Evolutionary conservation across 2,113 vertebrate genomes (phyloP).

Genomic region (Tachycineta bicolor): DNA sequence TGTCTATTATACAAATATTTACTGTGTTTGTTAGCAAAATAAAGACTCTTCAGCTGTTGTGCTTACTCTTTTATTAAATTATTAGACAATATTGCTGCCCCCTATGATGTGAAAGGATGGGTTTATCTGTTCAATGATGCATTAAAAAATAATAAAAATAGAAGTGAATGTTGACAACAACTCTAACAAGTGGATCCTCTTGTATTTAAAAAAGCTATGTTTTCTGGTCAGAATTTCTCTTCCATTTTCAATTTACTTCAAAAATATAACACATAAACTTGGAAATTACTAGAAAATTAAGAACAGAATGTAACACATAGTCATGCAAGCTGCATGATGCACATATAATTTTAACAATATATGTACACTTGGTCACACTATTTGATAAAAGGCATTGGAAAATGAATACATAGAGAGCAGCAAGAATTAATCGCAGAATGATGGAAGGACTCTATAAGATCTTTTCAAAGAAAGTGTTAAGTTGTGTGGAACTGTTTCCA

Average conservation of each 20-base stretch:
- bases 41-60: neutral
- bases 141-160: neutral
- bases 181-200: neutral
- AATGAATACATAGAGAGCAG: neutral
- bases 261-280: neutral
- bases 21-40: neutral
- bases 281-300: neutral
- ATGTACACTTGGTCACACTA: neutral
- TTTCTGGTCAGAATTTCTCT: neutral
- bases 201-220: neutral
- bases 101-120: neutral
- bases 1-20: neutral
- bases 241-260: neutral
- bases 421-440: neutral
- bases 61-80: neutral
- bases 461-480: neutral
- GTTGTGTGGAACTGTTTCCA: neutral
- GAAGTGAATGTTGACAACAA: neutral
- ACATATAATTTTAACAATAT: neutral
- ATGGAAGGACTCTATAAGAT: neutral
- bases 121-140: neutral
- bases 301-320: neutral
- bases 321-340: neutral
- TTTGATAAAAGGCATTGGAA: neutral
- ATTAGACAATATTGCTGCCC: neutral